Base-by-base conservation (phyloP, 2,113 vertebrate species). In the Colius striatus region DNA sequence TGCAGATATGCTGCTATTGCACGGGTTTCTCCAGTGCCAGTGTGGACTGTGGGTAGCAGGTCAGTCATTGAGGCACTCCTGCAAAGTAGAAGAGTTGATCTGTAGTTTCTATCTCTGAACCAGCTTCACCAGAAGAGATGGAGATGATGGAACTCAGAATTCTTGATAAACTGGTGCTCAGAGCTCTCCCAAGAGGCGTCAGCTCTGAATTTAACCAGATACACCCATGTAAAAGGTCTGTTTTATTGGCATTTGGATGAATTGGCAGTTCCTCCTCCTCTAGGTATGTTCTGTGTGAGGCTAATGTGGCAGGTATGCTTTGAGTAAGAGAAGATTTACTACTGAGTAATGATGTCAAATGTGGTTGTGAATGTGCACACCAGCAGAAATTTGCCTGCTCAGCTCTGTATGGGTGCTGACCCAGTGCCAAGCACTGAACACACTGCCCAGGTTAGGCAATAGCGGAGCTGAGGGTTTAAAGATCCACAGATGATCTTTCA, bases 401-500 rank as follows among this genome's bases (percentile, higher is more conserved):
- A 17, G 34, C 29, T 65, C 54, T 2, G 0, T 54, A 7, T 2
- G 41, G 74, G 32, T 78, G 71, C 45, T 45, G 45, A 6, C 1
- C 1, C 38, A 8, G 34, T 34, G 65, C 32, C 47, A 47, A 45
- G 43, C 13, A 13, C 23, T 36, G 60, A 36, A 19, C 2, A 0
- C 12, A 3, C 36, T 57, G 32, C 32, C 38, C 5, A 10, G 18
- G 29, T 50, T 34, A 67, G 51, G 27, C 34, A 54, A 2, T 2
- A 51, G 48, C 61, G 84, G 27, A 80, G 45, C 55, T 10, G 23
- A 50, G 55, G 77, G 89, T 29, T 50, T 50, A 18, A 81, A 84
- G 57, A 71, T 55, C 21, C 21, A 13, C 0, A 0, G 38, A 41
- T 41, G 38, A 41, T 41, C 38, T 41, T 41, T 41, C 38, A 41